These are phyloP conservation scores for Monochamus alternatus DNA, from an alignment of 2,888 invertebrate species.

Conservation along the genomic window DNA sequence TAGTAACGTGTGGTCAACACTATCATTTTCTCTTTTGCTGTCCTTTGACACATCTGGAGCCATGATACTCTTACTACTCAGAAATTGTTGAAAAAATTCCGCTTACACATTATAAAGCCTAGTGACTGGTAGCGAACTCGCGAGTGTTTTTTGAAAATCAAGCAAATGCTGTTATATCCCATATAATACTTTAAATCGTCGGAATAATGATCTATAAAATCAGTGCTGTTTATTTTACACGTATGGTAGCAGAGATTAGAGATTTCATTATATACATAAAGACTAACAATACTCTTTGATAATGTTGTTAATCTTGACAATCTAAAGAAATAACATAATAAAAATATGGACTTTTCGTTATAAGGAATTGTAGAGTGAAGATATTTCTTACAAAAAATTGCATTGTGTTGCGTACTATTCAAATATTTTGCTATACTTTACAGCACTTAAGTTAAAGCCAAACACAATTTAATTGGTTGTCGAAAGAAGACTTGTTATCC, in stretches of 20 bases:
- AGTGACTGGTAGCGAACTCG: neutral
- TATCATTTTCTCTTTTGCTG: neutral
- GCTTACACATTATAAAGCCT: neutral
- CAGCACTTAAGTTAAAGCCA: neutral
- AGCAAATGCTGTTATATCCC: neutral
- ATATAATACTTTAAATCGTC: conserved; percentile 4
- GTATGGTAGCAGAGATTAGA: neutral
- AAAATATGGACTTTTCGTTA: too few species aligned
- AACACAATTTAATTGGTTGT: neutral
- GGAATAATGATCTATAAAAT: neutral
- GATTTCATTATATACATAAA: neutral
- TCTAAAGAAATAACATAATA: neutral
- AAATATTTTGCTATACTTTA: neutral
- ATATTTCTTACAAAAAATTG: neutral
- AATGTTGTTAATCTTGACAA: neutral
- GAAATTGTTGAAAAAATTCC: neutral
- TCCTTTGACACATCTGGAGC: neutral
- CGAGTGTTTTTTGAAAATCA: neutral
- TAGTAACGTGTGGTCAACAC: conserved; percentile 36
- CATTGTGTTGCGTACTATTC: neutral
- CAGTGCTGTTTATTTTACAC: neutral
- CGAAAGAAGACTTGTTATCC: too few species aligned
- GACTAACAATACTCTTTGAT: neutral
- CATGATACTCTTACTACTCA: neutral
- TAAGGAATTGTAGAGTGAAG: too few species aligned